Evolutionary conservation across 2,888 invertebrate species (phyloP), one percentile per base, ranked within the genome.

Genomic region (Pristionchus mayeri): DNA sequence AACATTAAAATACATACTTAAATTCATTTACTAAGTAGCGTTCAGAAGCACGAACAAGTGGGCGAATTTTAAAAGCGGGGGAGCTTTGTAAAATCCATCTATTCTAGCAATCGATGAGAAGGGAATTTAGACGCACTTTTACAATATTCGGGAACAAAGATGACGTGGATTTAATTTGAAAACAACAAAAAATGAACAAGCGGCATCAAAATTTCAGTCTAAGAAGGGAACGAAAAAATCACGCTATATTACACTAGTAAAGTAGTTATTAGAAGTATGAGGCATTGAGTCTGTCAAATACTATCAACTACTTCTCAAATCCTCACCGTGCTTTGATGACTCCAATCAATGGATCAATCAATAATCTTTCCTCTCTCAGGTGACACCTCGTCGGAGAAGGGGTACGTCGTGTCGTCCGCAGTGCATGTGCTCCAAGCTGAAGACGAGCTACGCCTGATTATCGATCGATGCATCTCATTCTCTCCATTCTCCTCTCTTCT

Each of bases 381-480:
- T 90, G 71, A 90, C 91, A 37, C 91, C 91, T 0, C 88, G 91
- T 24, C 87, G 92, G 52, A 79, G 92, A 78, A 86, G 92, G 48
- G 90, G 89, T 37, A 90, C 89, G 27, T 91, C 91, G 7, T 92
- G 92, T 86, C 88, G 92, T 34, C 91, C 91, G 71, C 90, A 90
- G 86, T 92, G 92, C 84, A 88, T 93, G 34, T 92, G 92, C 87
- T 91, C 91, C 67, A 91, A 92, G 80, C 87, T 92, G 80, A 92
- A 92, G 88, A 92, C 92, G 79, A 92, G 92, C 87, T 92, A 92
- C 86, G 92, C 92, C 27, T 84, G 71, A 71, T 83, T 67, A 81
- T 81, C 57, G 76, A 48, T 76, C 27, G 60, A 60, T 60, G 60
- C 60, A 60, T 60, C 60, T 60, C 44, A 44, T 6, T 27, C 40